Percentiles rank a stretch among this genome's conserved stretches.
Conservation (phyloP, 2,888 invertebrate genomes). For the Thera obeliscata region DNA sequence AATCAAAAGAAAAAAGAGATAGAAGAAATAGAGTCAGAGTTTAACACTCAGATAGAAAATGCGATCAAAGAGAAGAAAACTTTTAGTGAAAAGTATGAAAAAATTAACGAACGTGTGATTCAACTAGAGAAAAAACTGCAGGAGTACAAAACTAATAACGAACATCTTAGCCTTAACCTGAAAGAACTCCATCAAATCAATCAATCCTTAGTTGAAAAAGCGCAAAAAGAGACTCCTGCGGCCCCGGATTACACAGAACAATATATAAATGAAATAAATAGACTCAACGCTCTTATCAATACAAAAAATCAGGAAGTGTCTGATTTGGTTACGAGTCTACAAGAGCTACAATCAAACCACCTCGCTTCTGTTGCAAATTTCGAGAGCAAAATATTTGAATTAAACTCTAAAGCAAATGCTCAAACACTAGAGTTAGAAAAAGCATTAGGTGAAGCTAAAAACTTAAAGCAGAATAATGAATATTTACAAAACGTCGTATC, state of each 20-base stretch:
- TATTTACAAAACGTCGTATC: constrained; percentile 54
- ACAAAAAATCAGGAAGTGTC: constrained; percentile 79
- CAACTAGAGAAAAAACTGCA: constrained; percentile 65
- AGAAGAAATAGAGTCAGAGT: constrained; percentile 75
- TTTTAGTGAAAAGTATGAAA: constrained; percentile 75
- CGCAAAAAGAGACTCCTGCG: constrained; percentile 45
- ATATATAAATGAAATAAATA: constrained; percentile 84
- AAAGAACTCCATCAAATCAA: constrained; percentile 68
- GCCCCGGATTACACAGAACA: constrained; percentile 77
- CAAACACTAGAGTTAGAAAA: constrained; percentile 49
- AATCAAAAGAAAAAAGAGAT: constrained; percentile 73
- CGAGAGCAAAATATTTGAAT: constrained; percentile 62
- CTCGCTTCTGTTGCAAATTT: constrained; percentile 52
- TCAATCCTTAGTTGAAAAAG: constrained; percentile 60
- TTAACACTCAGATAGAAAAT: constrained; percentile 75
- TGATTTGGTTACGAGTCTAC: constrained; percentile 60
- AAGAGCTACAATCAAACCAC: constrained; percentile 57
- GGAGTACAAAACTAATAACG: constrained; percentile 66
- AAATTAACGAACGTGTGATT: constrained; percentile 76
- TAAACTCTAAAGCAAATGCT: constrained; percentile 61
- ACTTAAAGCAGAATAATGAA: constrained; percentile 57
- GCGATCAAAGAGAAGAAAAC: constrained; percentile 78
- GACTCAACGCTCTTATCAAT: constrained; percentile 77
- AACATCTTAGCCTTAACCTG: constrained; percentile 62
- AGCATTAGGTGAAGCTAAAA: constrained; percentile 50